Evolutionary conservation across 1,140 invertebrate genomes (phyloP), one percentile per base, ranked within the genome.

Genomic region (Cydia amplana): DNA sequence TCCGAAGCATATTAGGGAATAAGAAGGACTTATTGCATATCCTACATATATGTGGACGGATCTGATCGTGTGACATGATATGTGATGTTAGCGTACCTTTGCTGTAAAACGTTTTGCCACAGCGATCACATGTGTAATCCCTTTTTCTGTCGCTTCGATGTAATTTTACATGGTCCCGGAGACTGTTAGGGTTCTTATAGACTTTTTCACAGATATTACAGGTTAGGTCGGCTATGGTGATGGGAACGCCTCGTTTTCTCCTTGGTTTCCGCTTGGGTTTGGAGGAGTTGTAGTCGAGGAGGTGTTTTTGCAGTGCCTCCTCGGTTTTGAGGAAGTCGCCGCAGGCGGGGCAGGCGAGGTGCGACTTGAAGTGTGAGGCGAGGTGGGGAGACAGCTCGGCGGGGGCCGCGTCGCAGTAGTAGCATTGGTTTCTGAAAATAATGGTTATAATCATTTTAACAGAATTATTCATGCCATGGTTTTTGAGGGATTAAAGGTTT

Each of bases 111-210:
- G 85, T 81, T 75, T 91, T 91, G 0, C 90, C 89, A 74, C 90
- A 91, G 43, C 86, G 81, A 5, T 91, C 89, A 77, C 90, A 91
- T 0, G 85, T 91, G 65, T 90, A 86, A 25, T 91, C 82, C 9
- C 86, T 78, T 80, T 88, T 87, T 6, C 89, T 78, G 0, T 91
- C 86, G 16, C 74, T 77, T 7, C 82, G 87, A 28, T 88, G 90
- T n/a, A 83, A 74, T 74, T 87, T 81, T 65, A 85, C 78, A 72
- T 91, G 90, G 10, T 86, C 85, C 14, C 83, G 74, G 14, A 89
- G 73, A 51, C 85, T 89, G 28, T 89, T 88, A 18, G 84, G 85
- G 18, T 83, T 85, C 75, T 89, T 91, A n/a, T 87, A 91, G 0
- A 85, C 79, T 28, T 91, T 91, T 23, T 87, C 82, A 73, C 90